Evolutionary conservation across 2,113 vertebrate species (phyloP).

Genomic region (Pandion haliaetus): DNA sequence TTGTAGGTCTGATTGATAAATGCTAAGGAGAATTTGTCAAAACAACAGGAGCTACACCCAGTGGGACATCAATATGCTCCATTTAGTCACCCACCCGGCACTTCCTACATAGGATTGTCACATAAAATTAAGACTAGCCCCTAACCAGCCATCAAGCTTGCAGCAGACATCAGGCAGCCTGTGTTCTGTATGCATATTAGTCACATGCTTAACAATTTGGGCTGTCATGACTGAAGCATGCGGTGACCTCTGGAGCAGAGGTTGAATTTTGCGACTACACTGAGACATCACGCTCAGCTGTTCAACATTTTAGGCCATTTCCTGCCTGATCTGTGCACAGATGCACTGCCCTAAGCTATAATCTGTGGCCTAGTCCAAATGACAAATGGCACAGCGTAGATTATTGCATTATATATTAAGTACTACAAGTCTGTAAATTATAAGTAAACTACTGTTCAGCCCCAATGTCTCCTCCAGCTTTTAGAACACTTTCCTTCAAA

Average conservation of each 20-base stretch:
- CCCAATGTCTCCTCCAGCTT: conserved; percentile 75
- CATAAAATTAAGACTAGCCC: conserved; percentile 83
- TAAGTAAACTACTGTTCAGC: conserved; percentile 84
- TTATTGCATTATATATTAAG: conserved; percentile 99
- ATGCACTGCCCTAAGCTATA: conserved; percentile 98
- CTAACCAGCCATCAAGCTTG: conserved; percentile 84
- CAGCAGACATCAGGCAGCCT: conserved; percentile 77
- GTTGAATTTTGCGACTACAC: conserved; percentile 78
- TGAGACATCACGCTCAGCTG: conserved; percentile 92
- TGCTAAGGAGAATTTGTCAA: conserved; percentile 93
- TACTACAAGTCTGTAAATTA: conserved; percentile 97
- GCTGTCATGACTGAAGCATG: conserved; percentile 80
- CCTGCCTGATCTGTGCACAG: conserved; percentile 92
- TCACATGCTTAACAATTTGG: conserved; percentile 83
- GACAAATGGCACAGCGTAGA: conserved; percentile 93
- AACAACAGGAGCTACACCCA: conserved; percentile 88
- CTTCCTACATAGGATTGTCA: conserved; percentile 80
- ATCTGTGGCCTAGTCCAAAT: conserved; percentile 92
- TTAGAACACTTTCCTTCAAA: conserved; percentile 63
- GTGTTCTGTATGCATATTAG: conserved; percentile 81
- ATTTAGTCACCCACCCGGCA: conserved; percentile 87
- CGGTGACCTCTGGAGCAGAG: conserved; percentile 87
- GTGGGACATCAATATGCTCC: conserved; percentile 92
- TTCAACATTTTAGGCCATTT: conserved; percentile 92
- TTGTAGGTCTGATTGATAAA: conserved; percentile 93